Percentiles rank a stretch among this genome's conserved stretches.
These are phyloP conservation scores for Perdita meconis DNA, from an alignment of 2,888 invertebrate species.

Conservation along the genomic window DNA sequence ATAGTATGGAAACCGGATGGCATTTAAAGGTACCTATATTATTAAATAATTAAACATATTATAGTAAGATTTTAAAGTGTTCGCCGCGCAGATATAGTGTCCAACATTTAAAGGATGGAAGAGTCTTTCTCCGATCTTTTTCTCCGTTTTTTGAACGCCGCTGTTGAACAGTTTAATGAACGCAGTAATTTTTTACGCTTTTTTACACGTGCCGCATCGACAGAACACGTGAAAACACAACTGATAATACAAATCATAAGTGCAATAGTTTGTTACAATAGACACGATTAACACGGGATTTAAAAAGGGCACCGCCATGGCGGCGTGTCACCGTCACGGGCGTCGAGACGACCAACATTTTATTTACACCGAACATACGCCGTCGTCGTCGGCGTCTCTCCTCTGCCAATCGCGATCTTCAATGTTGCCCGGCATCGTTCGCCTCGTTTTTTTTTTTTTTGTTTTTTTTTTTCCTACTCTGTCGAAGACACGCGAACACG, in stretches of 20 bases:
- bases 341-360: slow-evolving; percentile 4
- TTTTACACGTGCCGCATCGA: slow-evolving; percentile 55
- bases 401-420: neutral
- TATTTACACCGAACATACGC: neutral
- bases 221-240: slow-evolving; percentile 42
- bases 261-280: slow-evolving; percentile 84
- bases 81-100: slow-evolving; percentile 49
- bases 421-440: neutral
- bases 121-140: slow-evolving; percentile 70
- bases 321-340: slow-evolving; percentile 25
- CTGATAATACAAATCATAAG: slow-evolving; percentile 81
- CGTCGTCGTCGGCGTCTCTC: neutral
- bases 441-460: no score
- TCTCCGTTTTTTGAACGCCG: slow-evolving; percentile 44
- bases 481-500: slow-evolving; percentile 13
- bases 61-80: slow-evolving; percentile 62
- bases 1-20: slow-evolving; percentile 71
- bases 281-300: slow-evolving; percentile 73
- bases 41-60: slow-evolving; percentile 57
- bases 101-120: slow-evolving; percentile 34
- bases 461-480: slow-evolving; percentile 4
- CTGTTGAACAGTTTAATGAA: slow-evolving; percentile 49
- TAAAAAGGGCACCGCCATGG: slow-evolving; percentile 44
- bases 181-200: slow-evolving; percentile 42
- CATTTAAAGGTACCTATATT: slow-evolving; percentile 76